Evolutionary conservation across 92 coral and sea anemone genomes (phyloP).

Genomic region (Epizoanthus illoricatus): DNA sequence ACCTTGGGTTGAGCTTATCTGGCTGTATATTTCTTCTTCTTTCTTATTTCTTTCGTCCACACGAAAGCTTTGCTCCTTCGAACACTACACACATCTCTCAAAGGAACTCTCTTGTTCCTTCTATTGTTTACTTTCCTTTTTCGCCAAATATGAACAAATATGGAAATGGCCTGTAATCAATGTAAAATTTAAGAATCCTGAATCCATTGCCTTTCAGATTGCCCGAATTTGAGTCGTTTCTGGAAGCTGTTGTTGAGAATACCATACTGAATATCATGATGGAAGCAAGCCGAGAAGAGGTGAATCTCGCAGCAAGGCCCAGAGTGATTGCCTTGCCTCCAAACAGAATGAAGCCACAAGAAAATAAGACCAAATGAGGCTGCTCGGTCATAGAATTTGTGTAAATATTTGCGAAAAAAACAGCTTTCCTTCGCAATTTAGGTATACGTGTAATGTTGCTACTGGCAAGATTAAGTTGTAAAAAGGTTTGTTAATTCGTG

Average conservation of each 20-base stretch:
- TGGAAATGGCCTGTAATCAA: not conserved
- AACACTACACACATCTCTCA: not conserved
- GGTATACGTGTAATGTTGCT: too few species aligned
- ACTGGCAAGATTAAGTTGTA: too few species aligned
- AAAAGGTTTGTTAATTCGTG: too few species aligned
- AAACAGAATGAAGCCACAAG: conserved; percentile 51
- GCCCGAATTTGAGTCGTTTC: conserved; percentile 83
- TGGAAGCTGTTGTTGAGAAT: conserved; percentile 93
- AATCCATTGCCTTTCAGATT: conserved; percentile 53
- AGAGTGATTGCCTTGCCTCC: conserved; percentile 96
- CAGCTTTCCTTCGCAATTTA: too few species aligned
- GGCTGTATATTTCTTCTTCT: too few species aligned
- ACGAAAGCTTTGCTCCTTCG: not conserved
- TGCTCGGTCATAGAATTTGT: too few species aligned
- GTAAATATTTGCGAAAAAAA: too few species aligned
- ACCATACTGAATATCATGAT: conserved; percentile 78
- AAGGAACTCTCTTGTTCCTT: not conserved
- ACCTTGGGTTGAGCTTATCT: not conserved
- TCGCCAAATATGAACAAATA: not conserved
- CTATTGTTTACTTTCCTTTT: not conserved
- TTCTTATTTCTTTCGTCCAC: too few species aligned
- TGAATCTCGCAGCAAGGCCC: conserved; percentile 78
- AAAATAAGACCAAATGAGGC: conserved; percentile 13
- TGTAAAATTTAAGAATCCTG: not conserved
- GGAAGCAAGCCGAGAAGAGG: conserved; percentile 93